Evolutionary conservation across 37 sponge, comb jelly and placozoan genomes (phyloP), one percentile per base, ranked within the genome.

Genomic region (Oscarella lobularis): DNA sequence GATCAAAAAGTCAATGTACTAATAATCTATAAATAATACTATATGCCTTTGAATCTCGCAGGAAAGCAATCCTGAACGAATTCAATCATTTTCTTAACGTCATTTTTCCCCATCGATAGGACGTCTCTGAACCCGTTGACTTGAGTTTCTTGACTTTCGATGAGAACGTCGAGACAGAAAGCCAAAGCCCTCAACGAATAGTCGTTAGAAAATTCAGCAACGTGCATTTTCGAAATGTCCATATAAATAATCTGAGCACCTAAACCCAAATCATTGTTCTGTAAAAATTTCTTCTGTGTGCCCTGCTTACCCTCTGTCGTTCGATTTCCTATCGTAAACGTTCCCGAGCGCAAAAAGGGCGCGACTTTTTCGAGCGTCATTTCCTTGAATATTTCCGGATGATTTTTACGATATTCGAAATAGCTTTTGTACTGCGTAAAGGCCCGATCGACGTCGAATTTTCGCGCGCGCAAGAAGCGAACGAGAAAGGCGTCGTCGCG

Each of bases 51-150:
- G 77, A 89, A 85, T 9, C 89, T 74, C 41, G 85, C 89, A 27
- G 89, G 89, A 85, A 85, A 89, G 9, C 86, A 73, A 73, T 89
- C 84, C 83, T 89, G 55, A 31, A 81, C 14, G 37, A 74, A 3
- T 2, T 3, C 4, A 30, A 35, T 29, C 31, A 68, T 5, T 4
- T 35, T 4, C 71, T 68, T 68, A 5, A 20, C 31, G 29, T 29
- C 29, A 5, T 5, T 30, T 5, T 5, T 5, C 5, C 31, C 71
- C 71, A 78, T 37, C 31, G 70, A 70, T 2, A 78, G 36, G 2
- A 78, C 20, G 3, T 78, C 37, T 20, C 72, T 69, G 6, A 89
- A 55, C 0, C 89, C 89, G 38, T 75, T 85, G 39, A 89, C 75
- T 41, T 89, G 89, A 4, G 83, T 82, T 40, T 80, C 83, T 33